Percentiles rank a stretch among this genome's conserved stretches.
Conservation (phyloP, 2,113 vertebrate genomes). For the Urocynchramus pylzowi region DNA sequence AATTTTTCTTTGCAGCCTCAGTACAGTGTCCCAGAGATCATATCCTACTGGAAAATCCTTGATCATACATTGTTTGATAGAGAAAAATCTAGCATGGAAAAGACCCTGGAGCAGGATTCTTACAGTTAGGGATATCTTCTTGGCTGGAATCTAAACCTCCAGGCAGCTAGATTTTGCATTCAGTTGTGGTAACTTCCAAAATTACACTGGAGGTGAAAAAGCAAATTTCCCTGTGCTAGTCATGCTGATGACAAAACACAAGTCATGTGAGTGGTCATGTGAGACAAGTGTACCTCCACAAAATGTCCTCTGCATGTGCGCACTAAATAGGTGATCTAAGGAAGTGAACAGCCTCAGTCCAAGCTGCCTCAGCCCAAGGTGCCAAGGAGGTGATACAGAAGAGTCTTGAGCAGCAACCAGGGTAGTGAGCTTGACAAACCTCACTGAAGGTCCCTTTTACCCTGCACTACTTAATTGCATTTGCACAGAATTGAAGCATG, state of each 20-base stretch:
- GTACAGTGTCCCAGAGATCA: neutral
- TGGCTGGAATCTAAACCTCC: neutral
- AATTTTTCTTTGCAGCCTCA: neutral
- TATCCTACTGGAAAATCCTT: neutral
- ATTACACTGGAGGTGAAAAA: neutral
- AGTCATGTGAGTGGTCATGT: neutral
- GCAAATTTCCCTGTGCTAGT: neutral
- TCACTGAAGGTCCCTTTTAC: neutral
- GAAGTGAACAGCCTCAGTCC: neutral
- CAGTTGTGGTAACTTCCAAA: neutral
- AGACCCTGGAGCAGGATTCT: neutral
- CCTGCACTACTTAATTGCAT: neutral
- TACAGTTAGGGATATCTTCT: neutral
- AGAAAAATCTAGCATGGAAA: neutral
- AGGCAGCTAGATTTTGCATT: neutral
- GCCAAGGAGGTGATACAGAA: neutral
- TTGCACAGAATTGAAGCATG: neutral
- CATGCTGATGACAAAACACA: neutral
- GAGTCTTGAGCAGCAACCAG: fast-evolving
- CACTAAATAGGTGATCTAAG: neutral
- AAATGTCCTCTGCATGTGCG: neutral
- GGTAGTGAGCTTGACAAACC: neutral
- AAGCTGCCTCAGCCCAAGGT: too few relatives aligned
- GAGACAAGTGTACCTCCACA: neutral
- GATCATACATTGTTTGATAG: neutral